These are phyloP conservation scores for Neocrepidodera transversa DNA, from an alignment of 2,888 invertebrate genomes.

Conservation along the genomic window DNA sequence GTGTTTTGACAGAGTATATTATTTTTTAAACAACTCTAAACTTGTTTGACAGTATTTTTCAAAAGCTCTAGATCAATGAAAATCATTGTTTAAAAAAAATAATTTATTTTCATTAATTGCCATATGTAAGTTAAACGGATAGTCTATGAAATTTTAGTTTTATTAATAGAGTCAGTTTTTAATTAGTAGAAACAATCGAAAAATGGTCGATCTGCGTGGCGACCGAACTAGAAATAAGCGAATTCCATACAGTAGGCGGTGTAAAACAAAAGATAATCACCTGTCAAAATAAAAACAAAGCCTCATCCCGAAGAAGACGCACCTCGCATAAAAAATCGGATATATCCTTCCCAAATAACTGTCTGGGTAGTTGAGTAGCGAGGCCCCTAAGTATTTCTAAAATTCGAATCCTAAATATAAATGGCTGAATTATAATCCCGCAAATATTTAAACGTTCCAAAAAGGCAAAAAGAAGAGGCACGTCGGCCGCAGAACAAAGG, in stretches of 20 bases:
- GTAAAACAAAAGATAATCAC: constrained; percentile 39
- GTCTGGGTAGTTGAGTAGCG: constrained; percentile 36
- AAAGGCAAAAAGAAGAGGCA: constrained; percentile 37
- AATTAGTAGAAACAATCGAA: no score
- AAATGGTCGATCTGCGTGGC: no score
- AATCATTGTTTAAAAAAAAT: no score
- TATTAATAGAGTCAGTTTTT: no score
- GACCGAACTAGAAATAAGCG: constrained; percentile 11
- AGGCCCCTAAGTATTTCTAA: constrained; percentile 51
- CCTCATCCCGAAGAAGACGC: constrained; percentile 34
- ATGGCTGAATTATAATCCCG: constrained; percentile 53
- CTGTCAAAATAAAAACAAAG: constrained; percentile 45
- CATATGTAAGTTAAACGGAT: no score
- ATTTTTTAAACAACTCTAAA: no score
- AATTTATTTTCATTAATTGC: no score
- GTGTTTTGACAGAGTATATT: no score
- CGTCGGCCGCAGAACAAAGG: constrained; percentile 50
- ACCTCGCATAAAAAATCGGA: constrained; percentile 35
- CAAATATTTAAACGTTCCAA: constrained; percentile 46
- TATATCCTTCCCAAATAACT: constrained; percentile 41
- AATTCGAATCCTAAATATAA: constrained; percentile 54
- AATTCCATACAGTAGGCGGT: constrained; percentile 31
- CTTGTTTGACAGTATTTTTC: no score
- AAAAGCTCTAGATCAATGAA: no score
- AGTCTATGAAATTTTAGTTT: no score